A percentile compares a stretch with the other conserved stretches of the same genome.
Conservation (phyloP, 64 coral and sea anemone species). For the Pocillopora verrucosa region DNA sequence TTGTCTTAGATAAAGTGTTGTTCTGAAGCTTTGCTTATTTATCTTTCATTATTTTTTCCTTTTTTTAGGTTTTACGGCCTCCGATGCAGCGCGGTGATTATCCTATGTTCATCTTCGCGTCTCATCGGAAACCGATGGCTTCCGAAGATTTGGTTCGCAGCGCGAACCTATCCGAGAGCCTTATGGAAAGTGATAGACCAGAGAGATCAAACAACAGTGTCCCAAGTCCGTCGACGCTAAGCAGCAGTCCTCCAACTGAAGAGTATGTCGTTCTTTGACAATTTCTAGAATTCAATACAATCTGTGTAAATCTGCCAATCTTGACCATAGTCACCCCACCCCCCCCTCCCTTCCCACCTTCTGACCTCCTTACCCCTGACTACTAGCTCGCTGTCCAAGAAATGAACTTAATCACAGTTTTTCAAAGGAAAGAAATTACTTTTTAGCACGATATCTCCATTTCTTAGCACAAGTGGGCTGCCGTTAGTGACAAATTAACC, state of each 20-base stretch:
- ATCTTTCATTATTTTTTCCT: background rate
- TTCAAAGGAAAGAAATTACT: too few species aligned
- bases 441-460: too few species aligned
- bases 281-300: background rate
- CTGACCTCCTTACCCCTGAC: too few species aligned
- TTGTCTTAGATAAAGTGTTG: background rate
- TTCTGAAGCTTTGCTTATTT: background rate
- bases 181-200: constrained; percentile 27
- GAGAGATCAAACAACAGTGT: constrained; percentile 8
- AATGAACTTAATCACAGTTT: too few species aligned
- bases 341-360: too few species aligned
- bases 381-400: too few species aligned
- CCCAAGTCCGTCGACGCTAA: constrained; percentile 34
- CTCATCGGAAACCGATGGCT: constrained; percentile 42
- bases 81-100: constrained; percentile 93
- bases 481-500: too few species aligned
- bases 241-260: background rate
- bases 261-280: constrained; percentile 42
- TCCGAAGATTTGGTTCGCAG: constrained; percentile 39
- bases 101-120: constrained; percentile 89
- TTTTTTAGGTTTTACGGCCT: constrained; percentile 68
- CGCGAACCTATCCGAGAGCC: constrained; percentile 73
- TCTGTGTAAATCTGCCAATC: too few species aligned
- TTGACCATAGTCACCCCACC: too few species aligned
- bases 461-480: too few species aligned